Evolutionary conservation across 2,888 invertebrate genomes (phyloP).

Genomic region (Nezara viridula): DNA sequence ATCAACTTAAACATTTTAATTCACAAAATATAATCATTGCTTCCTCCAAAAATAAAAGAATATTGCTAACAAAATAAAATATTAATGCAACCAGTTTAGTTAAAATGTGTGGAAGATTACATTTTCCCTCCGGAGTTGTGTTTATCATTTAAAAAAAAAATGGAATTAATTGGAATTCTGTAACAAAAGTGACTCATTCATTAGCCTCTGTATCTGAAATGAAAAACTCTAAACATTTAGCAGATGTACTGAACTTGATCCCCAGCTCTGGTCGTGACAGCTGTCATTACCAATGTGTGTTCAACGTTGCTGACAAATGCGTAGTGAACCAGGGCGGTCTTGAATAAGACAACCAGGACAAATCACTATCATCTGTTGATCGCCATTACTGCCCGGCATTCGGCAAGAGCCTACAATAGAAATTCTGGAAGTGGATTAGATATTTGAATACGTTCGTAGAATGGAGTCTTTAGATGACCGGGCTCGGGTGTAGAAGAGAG

Average conservation of each 20-base stretch:
- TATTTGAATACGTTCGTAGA: not conserved
- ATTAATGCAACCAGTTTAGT: too few species aligned
- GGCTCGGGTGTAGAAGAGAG: not conserved
- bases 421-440: not conserved
- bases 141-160: not conserved
- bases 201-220: not conserved
- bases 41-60: too few species aligned
- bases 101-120: too few species aligned
- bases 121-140: not conserved
- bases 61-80: too few species aligned
- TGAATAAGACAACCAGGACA: conserved; percentile 22
- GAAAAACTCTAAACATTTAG: conserved; percentile 2
- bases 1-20: too few species aligned
- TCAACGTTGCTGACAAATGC: conserved; percentile 4
- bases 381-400: not conserved
- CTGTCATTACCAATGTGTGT: conserved; percentile 25
- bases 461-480: conserved; percentile 29
- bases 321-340: conserved; percentile 8
- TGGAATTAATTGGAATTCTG: not conserved
- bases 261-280: conserved; percentile 20
- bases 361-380: conserved; percentile 32
- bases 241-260: conserved; percentile 37
- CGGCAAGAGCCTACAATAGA: not conserved
- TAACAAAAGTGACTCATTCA: not conserved
- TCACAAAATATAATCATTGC: too few species aligned